phyloP scores from a whole-genome alignment of 2,113 vertebrate genomes.

The Entelurus aequoreus region DNA sequence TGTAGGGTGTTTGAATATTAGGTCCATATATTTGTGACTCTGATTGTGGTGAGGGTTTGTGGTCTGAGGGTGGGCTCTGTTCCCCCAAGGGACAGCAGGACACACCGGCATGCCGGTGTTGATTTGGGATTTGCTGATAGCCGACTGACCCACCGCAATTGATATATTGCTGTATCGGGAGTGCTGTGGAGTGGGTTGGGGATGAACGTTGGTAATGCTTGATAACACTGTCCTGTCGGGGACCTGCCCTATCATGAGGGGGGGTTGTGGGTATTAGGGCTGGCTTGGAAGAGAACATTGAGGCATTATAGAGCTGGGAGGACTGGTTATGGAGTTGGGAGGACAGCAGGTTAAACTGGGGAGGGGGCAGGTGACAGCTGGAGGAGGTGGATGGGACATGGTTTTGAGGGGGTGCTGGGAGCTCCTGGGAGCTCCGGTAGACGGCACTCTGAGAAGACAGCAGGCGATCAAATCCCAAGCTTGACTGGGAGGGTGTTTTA shows the following conservation, averaged over 20 bases:
- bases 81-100: conserved; percentile 82
- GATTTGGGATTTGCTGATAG: conserved; percentile 78
- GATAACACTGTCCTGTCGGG: conserved; percentile 86
- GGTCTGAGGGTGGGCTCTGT: conserved; percentile 71
- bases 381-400: conserved; percentile 68
- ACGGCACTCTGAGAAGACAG: conserved; percentile 68
- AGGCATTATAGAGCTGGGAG: conserved; percentile 80
- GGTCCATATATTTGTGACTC: conserved; percentile 78
- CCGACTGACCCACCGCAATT: conserved; percentile 79
- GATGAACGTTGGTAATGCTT: conserved; percentile 87
- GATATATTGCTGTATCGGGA: conserved; percentile 82
- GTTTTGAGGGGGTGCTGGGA: conserved; percentile 48
- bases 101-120: conserved; percentile 64
- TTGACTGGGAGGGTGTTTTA: conserved; percentile 70
- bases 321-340: conserved; percentile 78
- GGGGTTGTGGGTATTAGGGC: conserved; percentile 48
- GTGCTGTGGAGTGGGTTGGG: conserved; percentile 69
- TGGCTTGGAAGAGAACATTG: conserved; percentile 77
- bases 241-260: conserved; percentile 74
- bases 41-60: conserved; percentile 55
- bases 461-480: conserved; percentile 70
- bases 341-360: conserved; percentile 85
- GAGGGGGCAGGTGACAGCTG: conserved; percentile 73
- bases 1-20: conserved; percentile 78
- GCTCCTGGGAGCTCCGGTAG: conserved; percentile 66